These are phyloP conservation scores for Panorpa germanica DNA, from an alignment of 2,888 invertebrate species.

Conservation along the genomic window DNA sequence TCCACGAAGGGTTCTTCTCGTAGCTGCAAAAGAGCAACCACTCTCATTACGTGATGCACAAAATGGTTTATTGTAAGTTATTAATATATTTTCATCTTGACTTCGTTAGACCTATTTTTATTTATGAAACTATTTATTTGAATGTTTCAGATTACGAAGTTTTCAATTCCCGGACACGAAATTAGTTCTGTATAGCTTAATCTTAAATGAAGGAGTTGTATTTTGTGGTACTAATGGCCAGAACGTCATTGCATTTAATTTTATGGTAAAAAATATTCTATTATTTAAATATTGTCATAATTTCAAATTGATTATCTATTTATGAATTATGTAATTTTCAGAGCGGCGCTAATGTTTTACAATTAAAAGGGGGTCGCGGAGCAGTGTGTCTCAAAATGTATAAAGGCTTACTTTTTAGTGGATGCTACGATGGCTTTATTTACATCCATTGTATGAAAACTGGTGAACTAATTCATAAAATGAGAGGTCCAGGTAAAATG, in stretches of 20 bases:
- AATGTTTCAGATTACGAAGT: too few relatives aligned
- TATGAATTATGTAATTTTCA: constrained; percentile 19
- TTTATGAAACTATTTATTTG: too few relatives aligned
- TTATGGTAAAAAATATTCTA: constrained; percentile 35
- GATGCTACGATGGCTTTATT: constrained; percentile 62
- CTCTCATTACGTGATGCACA: constrained; percentile 54
- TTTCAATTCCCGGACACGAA: constrained; percentile 33
- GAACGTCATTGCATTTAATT: constrained; percentile 54
- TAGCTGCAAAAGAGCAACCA: constrained; percentile 48
- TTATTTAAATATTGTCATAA: not conserved
- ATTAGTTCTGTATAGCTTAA: constrained; percentile 47
- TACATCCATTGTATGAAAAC: constrained; percentile 38
- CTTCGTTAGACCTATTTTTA: too few relatives aligned
- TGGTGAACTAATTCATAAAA: constrained; percentile 34
- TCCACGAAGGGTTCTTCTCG: constrained; percentile 43
- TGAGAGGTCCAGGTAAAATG: constrained; percentile 52
- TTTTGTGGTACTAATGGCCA: constrained; percentile 59
- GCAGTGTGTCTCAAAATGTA: constrained; percentile 49
- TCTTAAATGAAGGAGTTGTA: constrained; percentile 46
- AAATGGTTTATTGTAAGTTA: constrained; percentile 42
- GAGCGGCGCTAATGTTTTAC: constrained; percentile 42
- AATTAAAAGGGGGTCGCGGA: constrained; percentile 45
- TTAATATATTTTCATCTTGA: too few relatives aligned
- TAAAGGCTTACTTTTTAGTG: constrained; percentile 42
- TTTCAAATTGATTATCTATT: not conserved